phyloP scores from a whole-genome alignment of 2,113 vertebrate species.

The Dunckerocampus dactyliophorus region DNA sequence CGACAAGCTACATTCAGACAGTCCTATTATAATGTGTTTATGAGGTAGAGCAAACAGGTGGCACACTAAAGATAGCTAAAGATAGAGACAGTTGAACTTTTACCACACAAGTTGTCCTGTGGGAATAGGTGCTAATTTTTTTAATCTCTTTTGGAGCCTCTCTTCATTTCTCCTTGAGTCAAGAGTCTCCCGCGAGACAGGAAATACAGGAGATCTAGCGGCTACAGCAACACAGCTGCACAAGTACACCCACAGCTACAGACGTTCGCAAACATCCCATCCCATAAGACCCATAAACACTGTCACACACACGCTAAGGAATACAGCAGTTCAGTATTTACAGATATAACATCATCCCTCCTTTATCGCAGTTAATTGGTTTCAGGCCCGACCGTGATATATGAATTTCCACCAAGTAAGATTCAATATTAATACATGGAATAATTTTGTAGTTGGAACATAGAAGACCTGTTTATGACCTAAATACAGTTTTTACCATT shows the following conservation, averaged over 20 bases:
- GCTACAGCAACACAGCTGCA: constrained; percentile 23
- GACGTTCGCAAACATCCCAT: constrained; percentile 11
- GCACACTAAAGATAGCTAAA: background rate
- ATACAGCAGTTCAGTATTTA: no score
- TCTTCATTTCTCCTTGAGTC: constrained; percentile 11
- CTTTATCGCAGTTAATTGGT: no score
- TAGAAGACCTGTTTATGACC: no score
- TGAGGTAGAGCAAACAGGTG: no score
- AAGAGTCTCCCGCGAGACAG: constrained; percentile 2
- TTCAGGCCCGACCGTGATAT: no score
- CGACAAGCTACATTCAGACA: no score
- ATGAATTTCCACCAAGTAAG: no score
- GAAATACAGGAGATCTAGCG: constrained; percentile 7
- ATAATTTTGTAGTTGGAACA: no score
- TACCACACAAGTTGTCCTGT: background rate
- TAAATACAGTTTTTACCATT: no score
- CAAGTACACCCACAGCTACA: constrained; percentile 18
- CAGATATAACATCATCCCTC: no score
- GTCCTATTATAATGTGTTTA: no score
- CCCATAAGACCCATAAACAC: constrained; percentile 1
- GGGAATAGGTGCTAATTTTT: constrained; percentile 8
- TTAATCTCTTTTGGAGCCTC: constrained; percentile 2
- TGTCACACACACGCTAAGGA: constrained; percentile 3
- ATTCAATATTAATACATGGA: no score
- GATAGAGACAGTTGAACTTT: background rate